Evolutionary conservation across 2,888 invertebrate genomes (phyloP).

Genomic region (Hesperia comma): DNA sequence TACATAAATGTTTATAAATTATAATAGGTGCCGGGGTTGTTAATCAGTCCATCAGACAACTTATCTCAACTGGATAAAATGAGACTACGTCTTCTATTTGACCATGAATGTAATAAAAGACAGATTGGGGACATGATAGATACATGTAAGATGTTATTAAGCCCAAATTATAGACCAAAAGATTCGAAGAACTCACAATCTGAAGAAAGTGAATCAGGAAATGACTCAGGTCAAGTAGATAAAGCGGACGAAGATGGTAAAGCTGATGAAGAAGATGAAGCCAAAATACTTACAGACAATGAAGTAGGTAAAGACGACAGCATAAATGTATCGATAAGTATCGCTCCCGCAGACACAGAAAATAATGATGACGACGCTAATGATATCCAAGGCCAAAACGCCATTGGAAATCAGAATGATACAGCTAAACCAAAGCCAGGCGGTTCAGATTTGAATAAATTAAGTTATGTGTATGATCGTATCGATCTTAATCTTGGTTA

Average conservation of each 20-base stretch:
- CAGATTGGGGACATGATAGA: conserved; percentile 57
- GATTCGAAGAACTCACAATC: background rate
- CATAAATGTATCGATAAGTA: too few relatives aligned
- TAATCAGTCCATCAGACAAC: conserved; percentile 54
- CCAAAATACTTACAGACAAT: background rate
- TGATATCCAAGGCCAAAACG: background rate
- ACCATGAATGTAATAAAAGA: conserved; percentile 65
- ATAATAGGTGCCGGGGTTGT: conserved; percentile 58
- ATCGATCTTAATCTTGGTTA: too few relatives aligned
- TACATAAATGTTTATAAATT: background rate
- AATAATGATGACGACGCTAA: background rate
- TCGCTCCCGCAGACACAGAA: background rate
- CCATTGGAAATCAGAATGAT: background rate
- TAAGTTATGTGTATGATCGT: too few relatives aligned
- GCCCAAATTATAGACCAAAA: conserved; percentile 8
- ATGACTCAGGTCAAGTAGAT: too few relatives aligned
- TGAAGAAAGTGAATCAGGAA: background rate
- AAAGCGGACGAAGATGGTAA: background rate
- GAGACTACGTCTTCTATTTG: conserved; percentile 61
- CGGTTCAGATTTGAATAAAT: too few relatives aligned
- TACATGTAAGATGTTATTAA: conserved; percentile 53
- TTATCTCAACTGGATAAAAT: conserved; percentile 66
- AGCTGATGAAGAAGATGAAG: background rate
- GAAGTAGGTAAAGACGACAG: too few relatives aligned
- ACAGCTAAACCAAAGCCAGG: background rate